These are phyloP conservation scores for Ploceus nigricollis DNA, from an alignment of 2,113 vertebrate species.

Conservation along the genomic window DNA sequence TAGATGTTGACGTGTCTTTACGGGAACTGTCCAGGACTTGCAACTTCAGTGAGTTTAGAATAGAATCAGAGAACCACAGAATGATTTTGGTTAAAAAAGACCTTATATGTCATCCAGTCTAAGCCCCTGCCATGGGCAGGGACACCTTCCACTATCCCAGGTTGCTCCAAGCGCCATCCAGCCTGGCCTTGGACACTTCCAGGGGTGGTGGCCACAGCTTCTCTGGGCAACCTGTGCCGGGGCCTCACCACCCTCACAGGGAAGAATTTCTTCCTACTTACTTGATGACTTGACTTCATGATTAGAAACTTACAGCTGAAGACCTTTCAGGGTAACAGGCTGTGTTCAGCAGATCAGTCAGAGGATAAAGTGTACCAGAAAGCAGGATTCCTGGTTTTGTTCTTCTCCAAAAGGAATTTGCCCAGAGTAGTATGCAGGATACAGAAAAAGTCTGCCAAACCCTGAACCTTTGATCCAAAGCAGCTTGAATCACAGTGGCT, in stretches of 20 bases:
- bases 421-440: neutral
- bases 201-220: neutral
- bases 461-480: neutral
- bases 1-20: neutral
- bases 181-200: neutral
- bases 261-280: neutral
- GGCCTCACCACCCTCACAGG: fast-evolving
- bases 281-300: neutral
- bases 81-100: fast-evolving
- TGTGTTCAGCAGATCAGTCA: neutral
- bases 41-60: fast-evolving
- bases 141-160: too few species aligned
- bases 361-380: neutral
- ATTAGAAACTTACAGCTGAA: neutral
- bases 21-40: neutral
- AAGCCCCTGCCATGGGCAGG: neutral
- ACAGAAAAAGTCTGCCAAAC: neutral
- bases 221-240: neutral
- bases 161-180: neutral
- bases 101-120: fast-evolving
- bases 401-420: neutral
- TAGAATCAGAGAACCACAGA: neutral
- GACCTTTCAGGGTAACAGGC: neutral
- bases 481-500: neutral
- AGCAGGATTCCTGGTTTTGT: neutral